Evolutionary conservation across 92 coral and sea anemone genomes (phyloP).

Genomic region (Bergia puertoricense): DNA sequence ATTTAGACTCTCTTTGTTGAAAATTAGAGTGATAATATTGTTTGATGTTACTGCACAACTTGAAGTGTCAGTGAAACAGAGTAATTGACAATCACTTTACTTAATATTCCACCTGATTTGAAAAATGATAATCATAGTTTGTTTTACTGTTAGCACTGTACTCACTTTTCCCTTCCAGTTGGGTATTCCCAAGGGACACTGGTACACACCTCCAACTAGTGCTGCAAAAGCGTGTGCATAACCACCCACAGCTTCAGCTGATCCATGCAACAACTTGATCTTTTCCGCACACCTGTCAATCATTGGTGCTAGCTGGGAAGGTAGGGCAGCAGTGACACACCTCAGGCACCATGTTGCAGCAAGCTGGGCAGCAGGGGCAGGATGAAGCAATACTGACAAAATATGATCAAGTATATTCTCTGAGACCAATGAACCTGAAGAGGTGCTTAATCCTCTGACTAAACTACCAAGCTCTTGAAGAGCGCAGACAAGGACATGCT

Average conservation of each 20-base stretch:
- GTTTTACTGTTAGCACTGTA: background rate
- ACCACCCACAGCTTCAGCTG: conserved; percentile 96
- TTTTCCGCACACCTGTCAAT: conserved; percentile 92
- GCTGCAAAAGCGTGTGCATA: conserved; percentile 95
- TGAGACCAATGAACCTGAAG: conserved; percentile 80
- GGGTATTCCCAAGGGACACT: conserved; percentile 95
- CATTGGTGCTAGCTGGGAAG: conserved; percentile 91
- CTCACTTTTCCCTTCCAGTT: conserved; percentile 96
- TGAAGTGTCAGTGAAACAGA: too few relatives aligned
- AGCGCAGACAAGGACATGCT: conserved; percentile 94
- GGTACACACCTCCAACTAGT: conserved; percentile 90
- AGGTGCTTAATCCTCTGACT: conserved; percentile 90
- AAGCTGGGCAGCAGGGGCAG: conserved; percentile 98
- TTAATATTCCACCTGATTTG: background rate
- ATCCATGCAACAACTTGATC: conserved; percentile 79
- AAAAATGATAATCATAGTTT: background rate
- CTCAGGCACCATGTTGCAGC: conserved; percentile 95
- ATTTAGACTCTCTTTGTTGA: too few relatives aligned
- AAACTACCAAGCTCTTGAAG: conserved; percentile 95
- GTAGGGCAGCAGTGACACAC: conserved; percentile 86
- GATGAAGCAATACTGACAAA: conserved; percentile 86
- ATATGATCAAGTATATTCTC: conserved; percentile 88
- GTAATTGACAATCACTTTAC: background rate
- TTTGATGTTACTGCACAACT: too few relatives aligned
- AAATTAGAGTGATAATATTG: too few relatives aligned